Percentiles rank a stretch among this genome's conserved stretches.
phyloP scores from a whole-genome alignment of 1,140 invertebrate genomes.

The Plectrocnemia conspersa region DNA sequence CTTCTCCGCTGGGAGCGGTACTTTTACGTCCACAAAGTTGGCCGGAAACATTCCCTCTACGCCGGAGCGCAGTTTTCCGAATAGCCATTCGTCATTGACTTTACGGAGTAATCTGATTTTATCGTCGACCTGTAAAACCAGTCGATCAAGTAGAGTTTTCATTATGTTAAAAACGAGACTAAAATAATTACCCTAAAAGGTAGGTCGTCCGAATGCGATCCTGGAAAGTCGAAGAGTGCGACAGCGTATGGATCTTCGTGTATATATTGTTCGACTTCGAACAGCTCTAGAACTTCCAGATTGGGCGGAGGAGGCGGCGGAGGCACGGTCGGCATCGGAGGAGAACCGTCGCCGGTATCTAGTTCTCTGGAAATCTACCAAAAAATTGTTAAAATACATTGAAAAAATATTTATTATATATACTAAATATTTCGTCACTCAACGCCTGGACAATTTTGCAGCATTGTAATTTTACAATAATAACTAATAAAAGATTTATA shows the following conservation, averaged over 20 bases:
- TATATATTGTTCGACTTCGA: neutral
- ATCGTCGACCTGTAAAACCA: constrained; percentile 60
- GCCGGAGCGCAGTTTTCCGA: constrained; percentile 59
- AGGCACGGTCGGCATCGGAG: constrained; percentile 71
- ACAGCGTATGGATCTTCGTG: constrained; percentile 59
- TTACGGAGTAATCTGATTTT: constrained; percentile 62
- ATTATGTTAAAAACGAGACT: constrained; percentile 12
- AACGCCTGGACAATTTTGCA: no score
- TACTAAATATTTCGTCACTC: no score
- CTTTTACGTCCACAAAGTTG: constrained; percentile 71
- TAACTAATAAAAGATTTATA: no score
- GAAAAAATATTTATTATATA: no score
- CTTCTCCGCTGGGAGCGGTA: constrained; percentile 57
- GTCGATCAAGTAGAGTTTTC: neutral
- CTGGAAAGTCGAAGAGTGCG: constrained; percentile 69
- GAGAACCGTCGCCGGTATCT: constrained; percentile 43
- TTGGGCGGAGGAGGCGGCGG: constrained; percentile 67
- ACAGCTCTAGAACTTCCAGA: constrained; percentile 39
- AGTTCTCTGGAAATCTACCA: no score
- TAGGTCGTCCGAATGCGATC: constrained; percentile 66
- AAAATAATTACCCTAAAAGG: constrained; percentile 57
- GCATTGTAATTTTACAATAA: no score
- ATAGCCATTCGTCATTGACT: constrained; percentile 76
- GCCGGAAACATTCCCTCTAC: constrained; percentile 75
- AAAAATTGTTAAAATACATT: no score